A percentile compares a stretch with the other conserved stretches of the same genome.
Evolutionary conservation across 1,140 invertebrate species (phyloP).

Genomic region (Bombus balteatus): DNA sequence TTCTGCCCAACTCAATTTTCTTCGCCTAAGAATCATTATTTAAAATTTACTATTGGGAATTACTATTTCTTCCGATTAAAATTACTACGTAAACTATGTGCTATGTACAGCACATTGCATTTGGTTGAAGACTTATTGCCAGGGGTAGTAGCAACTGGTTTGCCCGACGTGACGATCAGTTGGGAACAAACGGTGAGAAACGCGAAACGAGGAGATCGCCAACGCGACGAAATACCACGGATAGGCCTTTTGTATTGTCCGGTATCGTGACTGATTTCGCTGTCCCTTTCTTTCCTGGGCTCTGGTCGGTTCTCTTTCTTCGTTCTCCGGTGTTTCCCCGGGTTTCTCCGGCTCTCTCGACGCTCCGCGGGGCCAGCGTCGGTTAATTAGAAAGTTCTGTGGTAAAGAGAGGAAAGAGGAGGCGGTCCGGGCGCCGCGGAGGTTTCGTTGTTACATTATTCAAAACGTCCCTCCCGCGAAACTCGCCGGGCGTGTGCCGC

Average conservation of each 20-base stretch:
- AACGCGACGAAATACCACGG: constrained; percentile 71
- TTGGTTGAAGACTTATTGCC: no score
- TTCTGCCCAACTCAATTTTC: no score
- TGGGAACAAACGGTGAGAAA: constrained; percentile 59
- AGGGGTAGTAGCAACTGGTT: no score
- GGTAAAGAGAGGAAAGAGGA: constrained; percentile 60
- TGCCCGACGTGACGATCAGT: constrained; percentile 34
- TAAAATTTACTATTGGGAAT: no score
- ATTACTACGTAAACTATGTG: no score
- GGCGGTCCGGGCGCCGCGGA: not conserved
- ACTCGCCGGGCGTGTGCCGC: constrained; percentile 62
- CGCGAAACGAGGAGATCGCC: constrained; percentile 62
- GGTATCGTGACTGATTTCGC: constrained; percentile 54
- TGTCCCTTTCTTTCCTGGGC: not conserved
- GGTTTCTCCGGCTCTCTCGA: constrained; percentile 5
- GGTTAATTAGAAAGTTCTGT: constrained; percentile 82
- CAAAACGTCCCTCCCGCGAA: constrained; percentile 75
- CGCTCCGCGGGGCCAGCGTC: constrained; percentile 36
- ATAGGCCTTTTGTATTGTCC: constrained; percentile 78
- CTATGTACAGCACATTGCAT: no score
- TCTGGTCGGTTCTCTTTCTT: not conserved
- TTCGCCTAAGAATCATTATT: no score
- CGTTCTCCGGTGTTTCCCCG: not conserved
- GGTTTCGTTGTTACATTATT: constrained; percentile 81
- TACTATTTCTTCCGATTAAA: no score